Base-by-base conservation (phyloP, 2,113 vertebrate species). In the Orientallactaga bullata region DNA sequence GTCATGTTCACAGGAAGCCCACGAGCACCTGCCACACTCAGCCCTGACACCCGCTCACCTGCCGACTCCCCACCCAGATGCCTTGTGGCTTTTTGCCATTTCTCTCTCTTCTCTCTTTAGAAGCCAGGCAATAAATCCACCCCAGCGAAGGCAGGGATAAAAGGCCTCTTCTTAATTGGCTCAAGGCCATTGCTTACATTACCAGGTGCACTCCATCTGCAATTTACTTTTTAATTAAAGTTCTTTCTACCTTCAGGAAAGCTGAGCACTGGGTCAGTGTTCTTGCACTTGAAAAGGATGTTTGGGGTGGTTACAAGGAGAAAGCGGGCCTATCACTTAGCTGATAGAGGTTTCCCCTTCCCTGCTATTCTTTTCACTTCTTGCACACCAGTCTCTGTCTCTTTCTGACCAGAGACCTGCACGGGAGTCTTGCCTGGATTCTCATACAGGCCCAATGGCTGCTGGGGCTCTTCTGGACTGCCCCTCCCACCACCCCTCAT, bases 81-180 rank as follows among this genome's bases (percentile, higher is more conserved):
- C 60, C 83, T 81, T 88, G 79, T 69, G 83, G 42, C 72, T 78
- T 74, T 92, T 60, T 2, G 35, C 69, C 21, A 66, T 82, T 95
- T 3, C 0, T 76, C 88, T 97, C 86, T 92, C 42, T 97, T 81
- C 28, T 81, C 94, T 86, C 87, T 88, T 80, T 93, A 85, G 93
- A 96, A 95, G 73, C 88, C 61, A 92, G 63, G n/a, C 94, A 94
- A 93, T 82, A 92, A 72, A 77, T 91, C 24, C 18, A 68, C 97
- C 20, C 55, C 28, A 74, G 30, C 0, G 30, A 90, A 80, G 68
- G 72, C 82, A 88, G 66, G 78, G 90, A 89, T 91, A 65, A 89
- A 92, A 90, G 65, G 74, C 82, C 66, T 93, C 83, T 93, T 94
- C 93, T 95, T 96, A 94, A 95, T 89, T 97, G 97, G 91, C 95